Base-by-base conservation (phyloP, 2,888 invertebrate genomes). In the Colostygia pectinataria region DNA sequence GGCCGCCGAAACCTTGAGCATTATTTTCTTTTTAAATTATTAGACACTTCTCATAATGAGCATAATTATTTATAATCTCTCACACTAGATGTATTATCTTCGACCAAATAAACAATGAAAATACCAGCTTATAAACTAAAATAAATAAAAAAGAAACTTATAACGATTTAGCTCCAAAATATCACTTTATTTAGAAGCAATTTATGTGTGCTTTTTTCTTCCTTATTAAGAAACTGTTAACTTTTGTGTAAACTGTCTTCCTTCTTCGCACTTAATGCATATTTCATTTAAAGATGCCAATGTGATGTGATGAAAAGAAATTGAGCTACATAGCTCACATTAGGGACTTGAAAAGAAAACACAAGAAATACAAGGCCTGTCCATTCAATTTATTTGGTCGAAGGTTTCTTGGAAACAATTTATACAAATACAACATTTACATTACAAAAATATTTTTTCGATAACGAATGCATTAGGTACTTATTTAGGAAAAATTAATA, bases 1-100 rank as follows among this genome's bases (percentile, higher is more conserved):
- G 90, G 44, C 91, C 91, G 49, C 90, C 90, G 69, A 91, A 91
- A 83, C 91, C 91, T 84, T 55, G 50, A 50, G 55, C 28, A 31
- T 49, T 46, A 14, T 41, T 49, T 47, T 55, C 52, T 46, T 55
- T 59, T 57, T 57, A 37, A 48, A 57, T 60, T 57, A 55, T 52
- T 59, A 53, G 51, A 57, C 34, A 54, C 49, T 50, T 50, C 54
- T 54, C 33, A 42, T 20, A n/a, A 23, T 29, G 4, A 28, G n/a
- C 10, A 14, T 29, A 29, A 8, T 8, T 14, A 8, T 14, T n/a
- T n/a, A 28, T 7, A 15, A n/a, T 8, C 13, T 15, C n/a, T 15
- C n/a, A 18, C 2, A 1, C 13, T n/a, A 15, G 15, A n/a, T 18
- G 34, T 27, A 51, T 33, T 52, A 52, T 52, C 52, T 52, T 52